These are phyloP conservation scores for Ceratoteleas bidentatus DNA, from an alignment of 1,140 invertebrate species.

Conservation along the genomic window DNA sequence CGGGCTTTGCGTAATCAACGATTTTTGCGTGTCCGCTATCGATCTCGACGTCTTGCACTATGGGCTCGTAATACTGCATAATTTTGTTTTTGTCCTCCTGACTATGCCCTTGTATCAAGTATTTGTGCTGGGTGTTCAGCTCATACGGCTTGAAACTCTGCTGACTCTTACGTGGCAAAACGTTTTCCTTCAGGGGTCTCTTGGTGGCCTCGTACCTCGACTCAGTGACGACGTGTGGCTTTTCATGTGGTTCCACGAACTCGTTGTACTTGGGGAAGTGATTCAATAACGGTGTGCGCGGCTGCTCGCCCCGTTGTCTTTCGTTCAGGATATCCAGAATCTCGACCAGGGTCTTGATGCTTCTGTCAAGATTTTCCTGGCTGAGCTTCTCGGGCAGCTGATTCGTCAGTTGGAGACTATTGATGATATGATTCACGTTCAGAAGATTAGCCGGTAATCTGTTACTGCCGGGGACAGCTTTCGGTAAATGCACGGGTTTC, in stretches of 20 bases:
- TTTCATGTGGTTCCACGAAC: constrained; percentile 55
- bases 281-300: neutral
- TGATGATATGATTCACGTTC: constrained; percentile 72
- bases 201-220: constrained; percentile 71
- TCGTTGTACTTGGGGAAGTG: constrained; percentile 50
- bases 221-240: constrained; percentile 76
- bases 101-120: constrained; percentile 3
- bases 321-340: constrained; percentile 85
- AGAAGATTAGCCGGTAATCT: constrained; percentile 20
- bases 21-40: constrained; percentile 1
- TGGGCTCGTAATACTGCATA: constrained; percentile 73
- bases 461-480: constrained; percentile 26
- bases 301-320: constrained; percentile 41
- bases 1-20: constrained; percentile 46
- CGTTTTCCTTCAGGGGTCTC: constrained; percentile 59
- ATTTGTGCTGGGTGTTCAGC: constrained; percentile 30
- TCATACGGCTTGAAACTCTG: constrained; percentile 38
- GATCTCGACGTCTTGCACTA: constrained; percentile 70
- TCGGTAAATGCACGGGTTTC: constrained; percentile 35
- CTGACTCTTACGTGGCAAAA: neutral
- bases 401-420: constrained; percentile 87
- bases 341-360: constrained; percentile 87
- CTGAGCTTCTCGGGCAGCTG: constrained; percentile 87
- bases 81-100: constrained; percentile 58
- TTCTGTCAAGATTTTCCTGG: constrained; percentile 88